Evolutionary conservation across 2,113 vertebrate genomes (phyloP).

Genomic region (Cheirogaleus medius): DNA sequence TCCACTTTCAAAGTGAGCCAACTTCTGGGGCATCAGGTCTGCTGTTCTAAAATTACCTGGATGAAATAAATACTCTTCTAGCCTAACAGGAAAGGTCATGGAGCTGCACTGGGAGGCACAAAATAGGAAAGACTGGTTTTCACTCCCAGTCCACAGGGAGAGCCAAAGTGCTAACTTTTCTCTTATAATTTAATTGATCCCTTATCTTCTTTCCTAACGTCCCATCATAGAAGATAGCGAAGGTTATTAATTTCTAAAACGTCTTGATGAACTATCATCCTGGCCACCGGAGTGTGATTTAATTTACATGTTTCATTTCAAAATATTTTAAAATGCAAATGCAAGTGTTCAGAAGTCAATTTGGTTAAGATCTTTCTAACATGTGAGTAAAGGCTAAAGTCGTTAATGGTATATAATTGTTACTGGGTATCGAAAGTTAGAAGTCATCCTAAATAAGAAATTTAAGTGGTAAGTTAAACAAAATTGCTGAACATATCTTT

Average conservation of each 20-base stretch:
- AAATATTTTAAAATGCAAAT: slow-evolving; percentile 27
- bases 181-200: neutral
- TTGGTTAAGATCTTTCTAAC: neutral
- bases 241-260: neutral
- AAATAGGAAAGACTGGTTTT: neutral
- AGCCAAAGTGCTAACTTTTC: neutral
- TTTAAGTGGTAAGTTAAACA: neutral
- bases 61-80: no score
- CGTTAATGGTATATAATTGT: neutral
- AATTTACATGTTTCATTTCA: slow-evolving; percentile 24
- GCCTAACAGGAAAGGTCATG: neutral
- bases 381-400: neutral
- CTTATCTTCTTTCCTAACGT: neutral
- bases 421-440: neutral
- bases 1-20: neutral
- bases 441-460: neutral
- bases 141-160: neutral
- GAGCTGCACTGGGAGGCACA: neutral
- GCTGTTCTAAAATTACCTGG: neutral
- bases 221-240: neutral
- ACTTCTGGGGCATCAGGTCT: neutral
- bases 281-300: neutral
- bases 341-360: neutral
- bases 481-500: neutral
- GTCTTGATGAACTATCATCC: neutral